Evolutionary conservation across 2,797 vertebrate species (phyloP), one percentile per base, ranked within the genome.

Genomic region (Trichosurus vulpecula): DNA sequence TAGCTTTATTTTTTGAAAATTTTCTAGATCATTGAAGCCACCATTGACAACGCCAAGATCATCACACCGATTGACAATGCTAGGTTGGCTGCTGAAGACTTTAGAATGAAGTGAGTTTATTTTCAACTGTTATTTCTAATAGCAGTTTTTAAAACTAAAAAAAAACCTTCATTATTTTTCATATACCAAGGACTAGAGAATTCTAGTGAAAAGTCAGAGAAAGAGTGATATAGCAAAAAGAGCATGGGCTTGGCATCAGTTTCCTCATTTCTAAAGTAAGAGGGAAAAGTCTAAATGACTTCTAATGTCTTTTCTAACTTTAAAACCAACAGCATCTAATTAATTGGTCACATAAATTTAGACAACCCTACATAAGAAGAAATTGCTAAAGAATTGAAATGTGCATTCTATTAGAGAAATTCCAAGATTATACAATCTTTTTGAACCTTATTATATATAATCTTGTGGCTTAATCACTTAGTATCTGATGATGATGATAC

Each of bases 41-140:
- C 98, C 74, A 22, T 93, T 61, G 16, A 96, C 92, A 99, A 99
- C n/a, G 99, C 98, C 97, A 97, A 98, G 54, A 97, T 98, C 95
- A 97, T 99, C 95, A 97, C 99, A 97, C 94, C 98, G 91, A 97
- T 99, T 12, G 99, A 99, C 96, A 99, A 99, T 1, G 99, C 99
- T 96, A 99, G 99, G 95, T 92, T 99, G 98, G 99, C 99, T 91
- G 99, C 99, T 27, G 99, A 99, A 10, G 99, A 99, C 98, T 99
- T 99, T 98, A 99, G 97, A 98, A 98, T 97, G 95, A 99, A 99
- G 99, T 99, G 98, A 98, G 98, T 98, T 89, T 47, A 4, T 51
- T 51, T 87, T 27, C 2, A 51, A 87, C 8, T 87, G 25, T 12
- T 51, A 87, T 51, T 87, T 87, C 74, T 87, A 87, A 51, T 47